Evolutionary conservation across 1,140 invertebrate genomes (phyloP).

Genomic region (Leptestheria dahalacensis): DNA sequence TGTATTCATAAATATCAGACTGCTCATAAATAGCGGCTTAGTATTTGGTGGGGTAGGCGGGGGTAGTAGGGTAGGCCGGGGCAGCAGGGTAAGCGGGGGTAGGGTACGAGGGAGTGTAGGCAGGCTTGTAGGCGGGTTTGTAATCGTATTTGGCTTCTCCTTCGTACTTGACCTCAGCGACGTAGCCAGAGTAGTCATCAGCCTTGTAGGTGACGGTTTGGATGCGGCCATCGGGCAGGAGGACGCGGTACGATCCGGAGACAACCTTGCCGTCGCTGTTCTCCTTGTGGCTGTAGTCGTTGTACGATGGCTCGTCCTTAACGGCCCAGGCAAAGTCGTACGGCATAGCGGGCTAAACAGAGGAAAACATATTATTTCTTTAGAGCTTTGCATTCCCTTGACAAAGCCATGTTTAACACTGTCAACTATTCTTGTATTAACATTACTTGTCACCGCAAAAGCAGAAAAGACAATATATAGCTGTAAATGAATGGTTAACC

Average conservation of each 20-base stretch:
- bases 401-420: too few species aligned
- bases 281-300: constrained; percentile 56
- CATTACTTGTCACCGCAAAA: too few species aligned
- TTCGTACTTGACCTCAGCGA: constrained; percentile 18
- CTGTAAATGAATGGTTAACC: too few species aligned
- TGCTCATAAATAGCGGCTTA: background rate
- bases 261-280: constrained; percentile 41
- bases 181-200: constrained; percentile 17
- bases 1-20: too few species aligned
- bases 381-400: too few species aligned
- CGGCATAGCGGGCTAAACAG: constrained; percentile 6
- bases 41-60: background rate
- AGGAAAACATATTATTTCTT: too few species aligned
- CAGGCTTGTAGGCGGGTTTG: constrained; percentile 16
- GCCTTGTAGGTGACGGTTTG: constrained; percentile 15
- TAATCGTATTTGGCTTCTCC: constrained; percentile 17
- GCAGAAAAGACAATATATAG: too few species aligned
- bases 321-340: constrained; percentile 62
- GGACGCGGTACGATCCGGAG: constrained; percentile 52
- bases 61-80: constrained; percentile 3
- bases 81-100: background rate
- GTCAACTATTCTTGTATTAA: too few species aligned
- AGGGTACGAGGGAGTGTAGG: constrained; percentile 4
- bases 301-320: constrained; percentile 45
- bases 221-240: constrained; percentile 51